Base-by-base conservation (phyloP, 2,113 vertebrate genomes). In the Panthera uncia region DNA sequence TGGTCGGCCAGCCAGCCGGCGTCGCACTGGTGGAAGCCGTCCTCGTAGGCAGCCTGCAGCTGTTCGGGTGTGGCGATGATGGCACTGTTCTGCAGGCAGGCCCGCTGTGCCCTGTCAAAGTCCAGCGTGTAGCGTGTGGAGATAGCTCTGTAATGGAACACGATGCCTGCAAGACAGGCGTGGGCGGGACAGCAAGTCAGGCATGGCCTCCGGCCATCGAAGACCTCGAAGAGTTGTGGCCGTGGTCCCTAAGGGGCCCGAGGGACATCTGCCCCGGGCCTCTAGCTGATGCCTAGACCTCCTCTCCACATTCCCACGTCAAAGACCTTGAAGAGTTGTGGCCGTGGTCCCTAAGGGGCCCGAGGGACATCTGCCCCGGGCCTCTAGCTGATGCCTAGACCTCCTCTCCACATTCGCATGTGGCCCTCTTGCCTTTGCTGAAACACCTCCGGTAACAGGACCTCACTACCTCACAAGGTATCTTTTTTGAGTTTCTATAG, bases 1-100 rank as follows among this genome's bases (percentile, higher is more conserved):
- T 99, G 99, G 89, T 99, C 99, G 11, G 99, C 99, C 97, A 99
- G 99, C 99, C 99, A 99, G 97, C 99, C 99, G 0, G 99, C 99
- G 0, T 99, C 99, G 29, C 99, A 99, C 98, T 99, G 99, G 98
- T 99, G 99, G 85, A 99, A 99, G 48, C 99, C 99, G 1, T 99
- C 99, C 95, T 99, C 99, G 0, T 99, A 99, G 36, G 99, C 99
- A 0, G 99, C 99, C 92, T 99, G 99, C 52, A 99, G 99, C 99
- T 99, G 99, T 83, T 99, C 99, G 0, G 99, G 99, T 0, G 99
- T 99, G 52, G 99, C 99, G 1, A 99, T 99, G 96, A 99, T 98
- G 1, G 99, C 99, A 0, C 99, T 99, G 98, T 99, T 99, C 98
- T 99, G 99, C 83, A 99, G 97, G 95, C 99, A 99, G 6, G 99